A percentile compares a stretch with the other conserved stretches of the same genome.
Evolutionary conservation across 2,113 vertebrate genomes (phyloP).

Genomic region (Cyprinodon brontotheroides): DNA sequence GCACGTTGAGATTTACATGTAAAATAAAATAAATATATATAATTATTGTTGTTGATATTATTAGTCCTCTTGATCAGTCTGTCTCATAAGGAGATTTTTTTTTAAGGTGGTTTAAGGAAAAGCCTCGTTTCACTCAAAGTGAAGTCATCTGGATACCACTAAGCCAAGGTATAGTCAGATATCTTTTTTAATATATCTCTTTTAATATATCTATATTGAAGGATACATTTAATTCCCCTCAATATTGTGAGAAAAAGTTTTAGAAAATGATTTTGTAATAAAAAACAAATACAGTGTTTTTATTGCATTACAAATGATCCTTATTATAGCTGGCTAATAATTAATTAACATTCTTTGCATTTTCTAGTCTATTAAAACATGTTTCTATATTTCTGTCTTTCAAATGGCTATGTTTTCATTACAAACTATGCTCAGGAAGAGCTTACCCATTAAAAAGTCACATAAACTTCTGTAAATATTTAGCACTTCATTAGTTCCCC

Average conservation of each 20-base stretch:
- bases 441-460: constrained; percentile 41
- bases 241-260: background rate
- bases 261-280: background rate
- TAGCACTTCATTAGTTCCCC: background rate
- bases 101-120: constrained; percentile 74
- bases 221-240: background rate
- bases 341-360: background rate
- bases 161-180: constrained; percentile 74
- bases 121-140: constrained; percentile 84
- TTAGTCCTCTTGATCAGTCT: background rate
- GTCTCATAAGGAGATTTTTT: constrained; percentile 12
- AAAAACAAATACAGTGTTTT: background rate
- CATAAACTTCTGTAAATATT: constrained; percentile 70
- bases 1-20: too few relatives aligned
- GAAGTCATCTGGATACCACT: constrained; percentile 87
- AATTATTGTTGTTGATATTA: background rate
- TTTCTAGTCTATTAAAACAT: background rate
- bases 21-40: too few relatives aligned
- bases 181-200: background rate
- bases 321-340: too few relatives aligned
- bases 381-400: constrained; percentile 18
- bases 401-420: constrained; percentile 83
- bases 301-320: background rate
- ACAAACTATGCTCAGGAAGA: constrained; percentile 70
- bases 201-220: background rate